phyloP scores from a whole-genome alignment of 2,888 invertebrate species.

The Drosophila rubida region DNA sequence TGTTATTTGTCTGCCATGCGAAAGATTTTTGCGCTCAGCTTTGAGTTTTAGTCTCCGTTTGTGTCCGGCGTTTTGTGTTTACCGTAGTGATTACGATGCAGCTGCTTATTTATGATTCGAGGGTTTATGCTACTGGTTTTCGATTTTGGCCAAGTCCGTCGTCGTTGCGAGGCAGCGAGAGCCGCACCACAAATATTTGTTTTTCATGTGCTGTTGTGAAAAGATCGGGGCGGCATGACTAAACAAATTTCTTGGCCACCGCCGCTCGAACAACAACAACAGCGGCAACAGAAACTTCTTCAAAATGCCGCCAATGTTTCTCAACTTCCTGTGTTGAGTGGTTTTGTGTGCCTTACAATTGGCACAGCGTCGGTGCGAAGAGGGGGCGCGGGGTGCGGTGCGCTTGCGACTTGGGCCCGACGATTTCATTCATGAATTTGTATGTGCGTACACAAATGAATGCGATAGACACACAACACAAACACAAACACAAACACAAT shows the following conservation, averaged over 20 bases:
- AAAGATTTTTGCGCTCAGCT: constrained; percentile 28
- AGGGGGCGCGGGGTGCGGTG: neutral
- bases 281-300: constrained; percentile 57
- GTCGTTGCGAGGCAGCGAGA: constrained; percentile 25
- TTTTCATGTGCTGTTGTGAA: constrained; percentile 78
- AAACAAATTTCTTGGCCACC: constrained; percentile 68
- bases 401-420: constrained; percentile 8
- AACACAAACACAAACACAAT: constrained; percentile 58
- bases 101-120: constrained; percentile 50
- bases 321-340: constrained; percentile 75
- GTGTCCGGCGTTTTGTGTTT: constrained; percentile 36
- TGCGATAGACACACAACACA: constrained; percentile 71
- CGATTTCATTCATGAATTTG: constrained; percentile 76
- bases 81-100: constrained; percentile 47
- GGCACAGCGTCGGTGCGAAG: constrained; percentile 51
- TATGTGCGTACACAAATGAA: constrained; percentile 44
- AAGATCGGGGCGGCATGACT: constrained; percentile 74
- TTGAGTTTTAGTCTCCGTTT: neutral
- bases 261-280: constrained; percentile 38
- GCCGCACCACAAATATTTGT: constrained; percentile 64
- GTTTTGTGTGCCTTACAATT: constrained; percentile 66
- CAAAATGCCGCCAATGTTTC: constrained; percentile 77
- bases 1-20: constrained; percentile 21
- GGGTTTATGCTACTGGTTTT: constrained; percentile 66
- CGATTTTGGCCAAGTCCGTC: constrained; percentile 53